Evolutionary conservation across 2,797 vertebrate genomes (phyloP).

Genomic region (Crenichthys baileyi): DNA sequence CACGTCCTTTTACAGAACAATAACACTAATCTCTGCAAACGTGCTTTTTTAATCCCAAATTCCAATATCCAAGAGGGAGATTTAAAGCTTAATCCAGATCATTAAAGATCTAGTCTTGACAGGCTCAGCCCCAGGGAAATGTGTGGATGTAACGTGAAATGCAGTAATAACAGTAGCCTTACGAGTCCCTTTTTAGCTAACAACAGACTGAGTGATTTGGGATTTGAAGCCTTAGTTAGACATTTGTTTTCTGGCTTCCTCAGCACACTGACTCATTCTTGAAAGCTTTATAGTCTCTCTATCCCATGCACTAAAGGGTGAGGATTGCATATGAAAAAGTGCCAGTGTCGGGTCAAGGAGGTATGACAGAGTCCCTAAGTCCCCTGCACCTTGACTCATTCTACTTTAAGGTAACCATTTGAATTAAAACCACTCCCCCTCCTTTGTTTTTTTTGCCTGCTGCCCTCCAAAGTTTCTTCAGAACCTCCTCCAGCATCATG

Average conservation of each 20-base stretch:
- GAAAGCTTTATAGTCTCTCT: constrained; percentile 14
- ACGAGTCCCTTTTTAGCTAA: constrained; percentile 25
- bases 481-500: constrained; percentile 11
- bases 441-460: constrained; percentile 58
- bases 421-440: constrained; percentile 73
- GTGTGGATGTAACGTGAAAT: constrained; percentile 38
- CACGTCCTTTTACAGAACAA: constrained; percentile 16
- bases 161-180: constrained; percentile 48
- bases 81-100: constrained; percentile 16
- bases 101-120: constrained; percentile 21
- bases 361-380: constrained; percentile 24
- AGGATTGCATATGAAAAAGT: constrained; percentile 31
- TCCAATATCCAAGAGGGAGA: constrained; percentile 17
- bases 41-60: constrained; percentile 22
- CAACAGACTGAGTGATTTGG: constrained; percentile 34
- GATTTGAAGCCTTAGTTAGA: constrained; percentile 16
- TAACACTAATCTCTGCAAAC: constrained; percentile 21
- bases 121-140: constrained; percentile 30
- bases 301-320: background rate
- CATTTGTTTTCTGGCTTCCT: constrained; percentile 39
- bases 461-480: constrained; percentile 28
- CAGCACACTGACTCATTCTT: constrained; percentile 42
- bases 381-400: constrained; percentile 44
- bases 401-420: constrained; percentile 90
- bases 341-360: constrained; percentile 33